Base-by-base conservation (phyloP, 2,888 invertebrate genomes). In the Ormyrus nitidulus region DNA sequence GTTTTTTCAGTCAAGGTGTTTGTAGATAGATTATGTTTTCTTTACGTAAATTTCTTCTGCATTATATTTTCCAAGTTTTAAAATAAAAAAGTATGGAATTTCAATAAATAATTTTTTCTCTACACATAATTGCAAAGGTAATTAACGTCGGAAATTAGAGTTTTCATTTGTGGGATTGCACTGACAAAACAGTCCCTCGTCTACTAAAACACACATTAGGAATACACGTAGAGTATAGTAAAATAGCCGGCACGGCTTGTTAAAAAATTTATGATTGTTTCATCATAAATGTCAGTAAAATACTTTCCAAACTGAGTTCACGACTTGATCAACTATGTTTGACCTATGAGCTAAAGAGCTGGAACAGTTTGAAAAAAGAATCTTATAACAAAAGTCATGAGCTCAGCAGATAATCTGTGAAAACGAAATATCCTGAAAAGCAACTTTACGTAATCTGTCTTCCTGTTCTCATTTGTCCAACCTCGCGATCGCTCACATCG, bases 41-140 rank as follows among this genome's bases (percentile, higher is more conserved):
- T 34, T 34, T 34, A 34, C 34, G 34, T 34, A 34, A 34, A 34
- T 34, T 34, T 34, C 34, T 34, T 34, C 34, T 34, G 34, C 34
- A 34, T 34, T 48, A 8, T 49, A 54, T 19, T 19, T 62, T 73
- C 19, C 7, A 10, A 53, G 19, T 65, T 9, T n/a, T 19, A 3
- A 44, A 48, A 66, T 64, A 78, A 79, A 74, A 74, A 74, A 79
- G 74, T 74, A 74, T 69, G 69, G 54, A 64, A 70, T 74, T 74
- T 54, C 48, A 11, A 59, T 58, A 48, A 73, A 74, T 74, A 79
- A 75, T 79, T 75, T 74, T 75, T 10, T 49, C 64, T 77, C 77
- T 71, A 65, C 10, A 58, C 71, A 62, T 46, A 49, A 10, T 48
- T 59, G 62, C 44, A 49, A 70, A 77, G 77, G 71, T 77, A 71